Base-by-base conservation (phyloP, 2,113 vertebrate species). In the Alaudala cheleensis region DNA sequence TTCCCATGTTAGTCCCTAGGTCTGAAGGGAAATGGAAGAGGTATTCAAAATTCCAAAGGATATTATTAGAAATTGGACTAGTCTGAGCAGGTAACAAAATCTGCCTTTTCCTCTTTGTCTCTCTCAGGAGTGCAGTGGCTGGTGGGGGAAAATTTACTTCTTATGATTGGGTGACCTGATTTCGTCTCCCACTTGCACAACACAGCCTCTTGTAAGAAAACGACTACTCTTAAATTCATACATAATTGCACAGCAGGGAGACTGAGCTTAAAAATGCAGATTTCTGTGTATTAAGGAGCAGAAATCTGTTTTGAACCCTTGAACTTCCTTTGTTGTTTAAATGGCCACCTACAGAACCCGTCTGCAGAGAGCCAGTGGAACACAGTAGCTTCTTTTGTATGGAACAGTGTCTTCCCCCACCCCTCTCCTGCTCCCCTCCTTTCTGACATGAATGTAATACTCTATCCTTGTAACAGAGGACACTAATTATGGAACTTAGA, bases 321-420 rank as follows among this genome's bases (percentile, higher is more conserved):
- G 97, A 98, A 98, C 97, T 97, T 97, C 79, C 95, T 98, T 98
- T 98, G 95, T 98, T 97, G 96, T 96, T 97, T 95, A 87, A 97
- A 96, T 96, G 97, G 90, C 97, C 97, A 97, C 98, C 97, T 97
- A 97, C 95, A 95, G 97, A 97, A 97, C 72, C 84, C 34, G 1
- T 92, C 92, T 65, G 85, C 57, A 40, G 70, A 96, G 92, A 95
- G 94, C 40, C 69, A n/a, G 57, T 11, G 78, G 90, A 94, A 91
- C 92, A 98, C 96, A 98, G 97, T 97, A 92, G 96, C 86, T 95
- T 94, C 97, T 97, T 98, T 97, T 97, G 95, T 95, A 77, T 74
- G 93, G 79, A 95, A 96, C 87, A 96, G 86, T 94, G 92, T 95
- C 90, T 96, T 95, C 44, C 58, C 80, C 78, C 79, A 40, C 14